Conservation (phyloP, 2,888 invertebrate genomes). For the Tuberolachnus salignus region DNA sequence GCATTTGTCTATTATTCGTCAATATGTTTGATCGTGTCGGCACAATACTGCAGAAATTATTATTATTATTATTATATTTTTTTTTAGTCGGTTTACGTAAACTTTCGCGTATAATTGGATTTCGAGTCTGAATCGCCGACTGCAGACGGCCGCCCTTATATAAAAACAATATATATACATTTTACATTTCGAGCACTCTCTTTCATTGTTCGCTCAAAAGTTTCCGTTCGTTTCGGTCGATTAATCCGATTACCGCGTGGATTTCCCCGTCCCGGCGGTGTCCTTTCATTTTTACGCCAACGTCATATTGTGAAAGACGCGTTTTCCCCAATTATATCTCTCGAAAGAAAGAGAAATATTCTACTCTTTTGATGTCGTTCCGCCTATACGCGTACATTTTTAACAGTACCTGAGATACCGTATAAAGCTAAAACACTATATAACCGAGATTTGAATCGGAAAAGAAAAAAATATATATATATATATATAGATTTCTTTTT, state of each 20-base stretch:
- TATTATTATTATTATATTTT: too few species aligned
- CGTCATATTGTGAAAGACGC: neutral
- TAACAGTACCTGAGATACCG: neutral
- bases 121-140: conserved; percentile 5
- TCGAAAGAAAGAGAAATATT: neutral
- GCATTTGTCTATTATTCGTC: too few species aligned
- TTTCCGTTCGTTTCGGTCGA: conserved; percentile 49
- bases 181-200: conserved; percentile 25
- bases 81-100: conserved; percentile 18
- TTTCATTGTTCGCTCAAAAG: conserved; percentile 34
- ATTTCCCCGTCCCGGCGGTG: neutral
- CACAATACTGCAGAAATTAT: neutral
- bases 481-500: too few species aligned
- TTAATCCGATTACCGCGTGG: conserved; percentile 45
- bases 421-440: neutral
- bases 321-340: conserved; percentile 10
- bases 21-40: too few species aligned
- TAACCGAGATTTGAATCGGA: conserved; percentile 5
- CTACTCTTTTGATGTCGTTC: neutral
- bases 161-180: conserved; percentile 3
- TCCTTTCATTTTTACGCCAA: conserved; percentile 27
- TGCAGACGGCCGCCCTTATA: neutral
- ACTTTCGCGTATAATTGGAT: conserved; percentile 37
- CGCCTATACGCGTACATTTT: neutral
- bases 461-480: neutral